Evolutionary conservation across 2,113 vertebrate genomes (phyloP).

Genomic region (Oenanthe melanoleuca): DNA sequence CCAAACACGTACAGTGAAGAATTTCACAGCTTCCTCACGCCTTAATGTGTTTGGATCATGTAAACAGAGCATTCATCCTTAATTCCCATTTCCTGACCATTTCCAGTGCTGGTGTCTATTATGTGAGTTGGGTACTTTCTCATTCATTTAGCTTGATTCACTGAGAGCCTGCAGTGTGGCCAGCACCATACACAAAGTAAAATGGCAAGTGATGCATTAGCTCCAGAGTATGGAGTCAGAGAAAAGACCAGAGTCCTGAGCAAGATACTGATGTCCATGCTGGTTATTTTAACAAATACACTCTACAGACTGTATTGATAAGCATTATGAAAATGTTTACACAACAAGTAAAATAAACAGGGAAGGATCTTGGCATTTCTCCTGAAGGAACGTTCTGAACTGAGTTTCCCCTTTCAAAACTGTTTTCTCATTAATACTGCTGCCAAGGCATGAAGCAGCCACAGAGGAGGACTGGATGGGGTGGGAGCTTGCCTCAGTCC

Average conservation of each 20-base stretch:
- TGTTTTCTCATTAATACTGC: slow-evolving; percentile 21
- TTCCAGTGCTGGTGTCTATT: background rate
- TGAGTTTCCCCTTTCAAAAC: slow-evolving; percentile 34
- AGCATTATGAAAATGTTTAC: slow-evolving; percentile 28
- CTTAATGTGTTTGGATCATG: background rate
- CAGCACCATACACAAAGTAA: background rate
- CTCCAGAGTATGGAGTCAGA: background rate
- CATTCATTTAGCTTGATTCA: background rate
- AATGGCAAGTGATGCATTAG: background rate
- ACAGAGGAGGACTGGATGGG: background rate
- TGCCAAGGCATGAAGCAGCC: slow-evolving; percentile 11
- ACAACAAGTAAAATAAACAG: slow-evolving; percentile 33
- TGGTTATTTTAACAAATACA: background rate
- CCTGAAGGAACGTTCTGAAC: slow-evolving; percentile 17
- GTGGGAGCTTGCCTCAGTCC: fast-evolving
- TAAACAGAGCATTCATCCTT: slow-evolving; percentile 19
- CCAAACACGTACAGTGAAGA: background rate
- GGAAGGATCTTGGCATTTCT: slow-evolving; percentile 34
- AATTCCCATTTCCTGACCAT: slow-evolving; percentile 13
- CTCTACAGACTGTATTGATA: slow-evolving; percentile 23
- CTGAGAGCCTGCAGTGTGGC: background rate
- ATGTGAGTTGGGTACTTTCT: background rate
- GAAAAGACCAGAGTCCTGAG: background rate
- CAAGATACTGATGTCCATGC: background rate
- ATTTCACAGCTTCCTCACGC: slow-evolving; percentile 11